Evolutionary conservation across 1,140 invertebrate species (phyloP).

Genomic region (Brachionus angularis): DNA sequence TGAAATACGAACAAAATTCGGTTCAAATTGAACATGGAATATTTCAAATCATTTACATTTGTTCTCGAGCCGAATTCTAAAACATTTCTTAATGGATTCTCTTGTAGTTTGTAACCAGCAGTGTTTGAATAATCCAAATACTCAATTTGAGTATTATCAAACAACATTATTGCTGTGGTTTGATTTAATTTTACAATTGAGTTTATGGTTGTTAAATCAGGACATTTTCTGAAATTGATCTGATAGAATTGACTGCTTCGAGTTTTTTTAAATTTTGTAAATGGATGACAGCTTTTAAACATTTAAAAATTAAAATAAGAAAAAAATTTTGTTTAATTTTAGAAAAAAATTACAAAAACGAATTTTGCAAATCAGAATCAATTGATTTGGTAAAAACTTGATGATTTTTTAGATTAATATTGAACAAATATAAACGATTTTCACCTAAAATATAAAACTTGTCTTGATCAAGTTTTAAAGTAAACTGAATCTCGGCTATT

Average conservation of each 20-base stretch:
- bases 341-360: no score
- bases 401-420: conserved; percentile 22
- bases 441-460: conserved; percentile 28
- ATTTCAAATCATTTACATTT: conserved; percentile 25
- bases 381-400: conserved; percentile 30
- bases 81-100: background rate
- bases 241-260: background rate
- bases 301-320: no score
- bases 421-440: conserved; percentile 11
- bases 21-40: conserved; percentile 30
- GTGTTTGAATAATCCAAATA: background rate
- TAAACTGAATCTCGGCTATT: conserved; percentile 23
- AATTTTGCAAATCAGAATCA: conserved; percentile 27
- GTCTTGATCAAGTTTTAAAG: conserved; percentile 4
- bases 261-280: conserved; percentile 4
- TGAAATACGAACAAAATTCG: conserved; percentile 36
- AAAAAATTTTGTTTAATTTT: no score
- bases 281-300: conserved; percentile 31
- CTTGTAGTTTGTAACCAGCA: background rate
- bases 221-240: background rate
- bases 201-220: conserved; percentile 2
- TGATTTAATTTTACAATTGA: conserved; percentile 17
- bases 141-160: background rate
- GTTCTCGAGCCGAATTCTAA: background rate
- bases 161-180: conserved; percentile 1